Conservation (phyloP, 1,140 invertebrate species). For the Trichonephila clavipes region DNA sequence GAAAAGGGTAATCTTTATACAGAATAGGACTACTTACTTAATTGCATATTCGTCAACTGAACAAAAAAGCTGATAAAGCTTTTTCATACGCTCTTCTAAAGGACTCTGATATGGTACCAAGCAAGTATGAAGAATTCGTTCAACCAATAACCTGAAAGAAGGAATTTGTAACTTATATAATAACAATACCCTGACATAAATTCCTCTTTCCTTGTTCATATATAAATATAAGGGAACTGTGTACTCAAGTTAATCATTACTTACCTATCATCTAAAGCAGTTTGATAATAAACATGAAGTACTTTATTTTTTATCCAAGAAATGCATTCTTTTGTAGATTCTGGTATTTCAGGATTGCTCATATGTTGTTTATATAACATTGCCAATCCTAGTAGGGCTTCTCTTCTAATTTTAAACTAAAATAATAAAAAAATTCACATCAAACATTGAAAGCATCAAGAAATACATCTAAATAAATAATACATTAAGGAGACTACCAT, state of each 20-base stretch:
- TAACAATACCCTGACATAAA: not conserved
- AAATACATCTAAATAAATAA: too few species aligned
- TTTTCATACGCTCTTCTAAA: constrained; percentile 93
- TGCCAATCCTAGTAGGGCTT: constrained; percentile 95
- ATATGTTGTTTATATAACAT: constrained; percentile 96
- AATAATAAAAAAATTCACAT: constrained; percentile 21
- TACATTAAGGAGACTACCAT: too few species aligned
- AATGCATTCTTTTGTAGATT: constrained; percentile 90
- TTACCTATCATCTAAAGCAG: constrained; percentile 86
- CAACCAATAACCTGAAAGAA: constrained; percentile 89
- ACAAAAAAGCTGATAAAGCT: constrained; percentile 93
- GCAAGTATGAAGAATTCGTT: constrained; percentile 96
- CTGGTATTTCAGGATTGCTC: constrained; percentile 88
- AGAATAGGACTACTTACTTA: constrained; percentile 64
- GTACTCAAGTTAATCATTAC: not conserved
- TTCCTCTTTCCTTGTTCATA: not conserved
- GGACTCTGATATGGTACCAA: constrained; percentile 95
- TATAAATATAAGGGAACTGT: not conserved
- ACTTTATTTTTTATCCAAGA: constrained; percentile 99
- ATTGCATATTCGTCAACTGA: constrained; percentile 97
- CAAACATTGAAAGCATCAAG: too few species aligned
- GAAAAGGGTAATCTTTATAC: not conserved
- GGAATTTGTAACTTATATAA: constrained; percentile 31
- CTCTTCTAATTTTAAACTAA: constrained; percentile 95
- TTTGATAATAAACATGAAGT: constrained; percentile 94